Base-by-base conservation (phyloP, 2,888 invertebrate species). In the Lampropteryx suffumata region DNA sequence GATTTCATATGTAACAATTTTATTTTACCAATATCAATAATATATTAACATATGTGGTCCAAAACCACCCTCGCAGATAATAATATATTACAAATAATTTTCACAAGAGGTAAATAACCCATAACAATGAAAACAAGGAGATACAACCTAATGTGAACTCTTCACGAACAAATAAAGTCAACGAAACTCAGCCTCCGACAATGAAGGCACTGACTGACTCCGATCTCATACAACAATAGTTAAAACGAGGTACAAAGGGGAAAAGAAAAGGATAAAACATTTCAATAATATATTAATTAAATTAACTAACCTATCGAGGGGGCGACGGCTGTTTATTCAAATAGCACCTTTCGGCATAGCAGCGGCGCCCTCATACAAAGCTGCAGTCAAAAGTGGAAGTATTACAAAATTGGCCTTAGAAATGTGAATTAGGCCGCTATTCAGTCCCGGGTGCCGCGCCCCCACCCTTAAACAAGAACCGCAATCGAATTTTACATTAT, bases 1-100 rank as follows among this genome's bases (percentile, higher is more conserved):
- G 54, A 45, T 57, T 60, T 84, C 84, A 84, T 87, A 87, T 86
- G 87, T 89, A 90, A 90, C 89, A 89, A 89, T 89, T 88, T 87
- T 86, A 86, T 87, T 89, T 89, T 88, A 90, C 85, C 89, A 89
- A 88, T 89, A 89, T 89, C 85, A 87, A 84, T 88, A 88, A 90
- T 90, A 90, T 89, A 89, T 90, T 89, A 90, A 89, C 89, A 89
- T 84, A 88, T 79, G 89, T 87, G 89, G 89, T 87, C 86, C 84
- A 73, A 65, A 78, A 81, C 88, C 89, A 89, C 88, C 82, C 80
- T 85, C 78, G 85, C 84, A 84, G 82, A 87, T 82, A 85, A 84
- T 86, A 78, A 88, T 88, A 89, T 89, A 83, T 85, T 89, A 90
- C 89, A 90, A 86, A 84, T 83, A 83, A 87, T 88, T 88, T 88